Base-by-base conservation (phyloP, 2,797 vertebrate genomes). In the Sebastes iracundus region DNA sequence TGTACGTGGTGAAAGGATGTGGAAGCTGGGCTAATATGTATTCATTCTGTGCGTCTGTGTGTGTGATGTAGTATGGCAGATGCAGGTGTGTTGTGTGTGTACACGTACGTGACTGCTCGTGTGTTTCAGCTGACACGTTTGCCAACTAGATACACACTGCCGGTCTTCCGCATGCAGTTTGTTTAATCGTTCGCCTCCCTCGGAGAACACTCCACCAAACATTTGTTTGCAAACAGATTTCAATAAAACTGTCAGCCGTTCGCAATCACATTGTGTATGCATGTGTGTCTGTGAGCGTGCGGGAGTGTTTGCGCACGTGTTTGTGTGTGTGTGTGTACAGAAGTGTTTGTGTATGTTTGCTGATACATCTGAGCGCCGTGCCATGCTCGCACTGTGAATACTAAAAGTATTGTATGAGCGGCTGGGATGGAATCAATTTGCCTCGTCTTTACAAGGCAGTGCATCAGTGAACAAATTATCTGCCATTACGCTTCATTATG, bases 381-480 rank as follows among this genome's bases (percentile, higher is more conserved):
- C 32, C 58, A 16, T 20, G 68, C 33, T 77, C 70, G 64, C 81
- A 79, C 59, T 49, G 69, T 58, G 85, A 91, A 84, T 86, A 79
- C 79, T 49, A 67, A 85, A 81, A 90, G 74, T 60, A 69, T 49
- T 65, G 80, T 61, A 64, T 53, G 67, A 89, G 70, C 33, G 56
- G 75, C 79, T 82, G 81, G 55, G 82, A 71, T 79, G 64, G 76
- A 89, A 90, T 92, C 90, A 92, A 82, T 91, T 87, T 84, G 79
- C 66, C 77, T 83, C 74, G 32, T 91, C 81, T 93, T 92, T 90
- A 90, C 92, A 94, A 93, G 76, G 79, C 63, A 77, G 56, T 71
- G 91, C 90, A 88, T 92, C 89, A 91, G 84, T 92, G 87, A 87
- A 84, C 92, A 90, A 91, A 92, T 93, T 81, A 94, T 93, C 88